phyloP scores from a whole-genome alignment of 2,888 invertebrate genomes.

The Dendrolimus pini region DNA sequence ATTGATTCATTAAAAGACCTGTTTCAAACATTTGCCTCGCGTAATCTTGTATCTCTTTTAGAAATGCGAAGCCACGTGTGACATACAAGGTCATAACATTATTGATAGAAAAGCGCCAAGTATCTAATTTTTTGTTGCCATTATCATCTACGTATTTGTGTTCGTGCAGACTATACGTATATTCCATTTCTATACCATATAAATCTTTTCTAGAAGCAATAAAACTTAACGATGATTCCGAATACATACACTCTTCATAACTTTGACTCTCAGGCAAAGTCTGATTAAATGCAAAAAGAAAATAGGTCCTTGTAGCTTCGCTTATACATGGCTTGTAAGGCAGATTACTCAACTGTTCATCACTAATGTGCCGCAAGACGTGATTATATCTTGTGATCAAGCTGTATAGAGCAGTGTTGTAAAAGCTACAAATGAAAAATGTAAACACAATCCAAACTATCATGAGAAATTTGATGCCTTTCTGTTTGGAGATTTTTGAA shows the following conservation, averaged over 20 bases:
- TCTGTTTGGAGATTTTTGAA: slow-evolving; percentile 23
- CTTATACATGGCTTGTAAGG: slow-evolving; percentile 40
- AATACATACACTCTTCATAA: slow-evolving; percentile 24
- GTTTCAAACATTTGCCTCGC: slow-evolving; percentile 33
- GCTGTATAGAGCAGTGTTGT: slow-evolving; percentile 42
- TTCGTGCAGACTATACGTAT: slow-evolving; percentile 29
- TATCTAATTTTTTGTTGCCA: slow-evolving; percentile 30
- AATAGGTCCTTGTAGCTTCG: slow-evolving; percentile 26
- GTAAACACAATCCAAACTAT: slow-evolving; percentile 49
- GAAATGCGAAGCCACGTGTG: slow-evolving; percentile 36
- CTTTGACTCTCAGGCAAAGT: slow-evolving; percentile 25
- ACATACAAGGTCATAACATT: slow-evolving; percentile 30
- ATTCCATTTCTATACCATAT: slow-evolving; percentile 33
- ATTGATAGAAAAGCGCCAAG: slow-evolving; percentile 25
- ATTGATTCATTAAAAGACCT: slow-evolving; percentile 33
- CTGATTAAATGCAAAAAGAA: slow-evolving; percentile 31
- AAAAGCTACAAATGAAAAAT: slow-evolving; percentile 46
- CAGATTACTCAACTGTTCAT: slow-evolving; percentile 22
- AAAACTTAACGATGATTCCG: slow-evolving; percentile 26
- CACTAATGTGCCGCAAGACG: slow-evolving; percentile 19
- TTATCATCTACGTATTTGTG: slow-evolving; percentile 26
- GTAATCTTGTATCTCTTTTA: slow-evolving; percentile 27
- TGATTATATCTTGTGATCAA: slow-evolving; percentile 34
- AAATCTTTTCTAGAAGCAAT: slow-evolving; percentile 26
- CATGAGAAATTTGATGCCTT: slow-evolving; percentile 29